phyloP scores from a whole-genome alignment of 2,113 vertebrate genomes.

The Neoarius graeffei region DNA sequence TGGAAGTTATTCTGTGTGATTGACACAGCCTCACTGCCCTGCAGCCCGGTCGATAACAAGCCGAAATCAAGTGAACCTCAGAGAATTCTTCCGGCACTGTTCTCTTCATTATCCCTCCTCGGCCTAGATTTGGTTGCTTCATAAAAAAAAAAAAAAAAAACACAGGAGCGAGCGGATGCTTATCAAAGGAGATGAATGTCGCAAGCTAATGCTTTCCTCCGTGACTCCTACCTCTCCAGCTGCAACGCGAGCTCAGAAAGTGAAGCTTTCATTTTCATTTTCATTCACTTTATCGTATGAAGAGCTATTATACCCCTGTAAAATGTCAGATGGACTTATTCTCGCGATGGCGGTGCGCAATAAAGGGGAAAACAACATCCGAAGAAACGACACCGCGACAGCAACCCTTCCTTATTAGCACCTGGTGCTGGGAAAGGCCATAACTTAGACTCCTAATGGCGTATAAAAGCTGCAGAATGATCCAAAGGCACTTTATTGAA shows the following conservation, averaged over 20 bases:
- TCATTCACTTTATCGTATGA: conserved; percentile 1
- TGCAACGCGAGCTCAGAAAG: background rate
- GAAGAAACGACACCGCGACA: conserved; percentile 27
- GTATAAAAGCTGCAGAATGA: conserved; percentile 23
- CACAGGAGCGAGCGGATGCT: conserved; percentile 6
- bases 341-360: conserved; percentile 8
- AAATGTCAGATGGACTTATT: conserved; percentile 36
- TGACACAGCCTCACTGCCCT: background rate
- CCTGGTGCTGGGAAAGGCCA: conserved; percentile 36
- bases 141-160: background rate
- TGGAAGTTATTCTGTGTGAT: conserved; percentile 33
- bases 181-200: conserved; percentile 28
- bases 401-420: conserved; percentile 40
- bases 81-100: conserved; percentile 36
- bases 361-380: conserved; percentile 32
- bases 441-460: conserved; percentile 27
- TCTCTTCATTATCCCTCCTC: conserved; percentile 37
- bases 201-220: conserved; percentile 4
- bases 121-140: conserved; percentile 37
- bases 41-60: conserved; percentile 37
- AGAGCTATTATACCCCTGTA: conserved; percentile 33
- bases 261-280: conserved; percentile 11
- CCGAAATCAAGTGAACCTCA: conserved; percentile 37
- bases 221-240: background rate
- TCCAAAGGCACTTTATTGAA: background rate